Evolutionary conservation across 30 jellyfish, hydroid and myxozoan genomes (phyloP).

Genomic region (Aurelia coerulea): DNA sequence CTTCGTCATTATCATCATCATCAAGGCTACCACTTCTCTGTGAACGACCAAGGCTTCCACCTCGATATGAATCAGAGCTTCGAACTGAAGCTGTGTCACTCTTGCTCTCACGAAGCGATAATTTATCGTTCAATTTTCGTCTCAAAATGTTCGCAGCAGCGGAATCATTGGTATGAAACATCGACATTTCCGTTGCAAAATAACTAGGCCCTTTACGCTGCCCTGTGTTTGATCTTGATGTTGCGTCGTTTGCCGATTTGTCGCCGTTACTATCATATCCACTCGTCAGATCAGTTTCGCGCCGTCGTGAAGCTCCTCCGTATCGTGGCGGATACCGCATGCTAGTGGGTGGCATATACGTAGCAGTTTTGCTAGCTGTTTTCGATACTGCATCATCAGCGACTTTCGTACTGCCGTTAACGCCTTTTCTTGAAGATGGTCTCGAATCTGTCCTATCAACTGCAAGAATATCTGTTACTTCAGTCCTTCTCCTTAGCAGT

Average conservation of each 20-base stretch:
- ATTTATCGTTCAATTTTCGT: conserved; percentile 35
- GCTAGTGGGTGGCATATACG: conserved; percentile 71
- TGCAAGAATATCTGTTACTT: conserved; percentile 1
- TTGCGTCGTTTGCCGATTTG: not conserved
- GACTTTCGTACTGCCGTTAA: not conserved
- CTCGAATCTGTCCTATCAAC: not conserved
- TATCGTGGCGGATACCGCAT: conserved; percentile 72
- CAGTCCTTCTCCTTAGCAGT: conserved; percentile 18
- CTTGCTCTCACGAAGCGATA: conserved; percentile 25
- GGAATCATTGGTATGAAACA: conserved; percentile 50
- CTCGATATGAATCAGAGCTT: conserved; percentile 32
- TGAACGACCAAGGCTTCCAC: conserved; percentile 8
- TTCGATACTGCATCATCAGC: conserved; percentile 6
- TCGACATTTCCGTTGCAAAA: conserved; percentile 68
- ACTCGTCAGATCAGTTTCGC: not conserved
- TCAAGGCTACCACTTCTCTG: conserved; percentile 70
- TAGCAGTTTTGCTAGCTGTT: conserved; percentile 18
- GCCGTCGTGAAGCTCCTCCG: conserved; percentile 10
- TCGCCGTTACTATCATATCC: conserved; percentile 32
- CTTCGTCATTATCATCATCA: conserved; percentile 72
- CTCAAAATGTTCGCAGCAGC: conserved; percentile 48
- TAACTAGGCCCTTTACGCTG: conserved; percentile 46
- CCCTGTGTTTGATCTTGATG: not conserved
- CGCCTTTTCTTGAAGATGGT: not conserved
- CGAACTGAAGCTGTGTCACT: conserved; percentile 56